Base-by-base conservation (phyloP, 1,140 invertebrate species). In the Venustaconcha ellipsiformis region DNA sequence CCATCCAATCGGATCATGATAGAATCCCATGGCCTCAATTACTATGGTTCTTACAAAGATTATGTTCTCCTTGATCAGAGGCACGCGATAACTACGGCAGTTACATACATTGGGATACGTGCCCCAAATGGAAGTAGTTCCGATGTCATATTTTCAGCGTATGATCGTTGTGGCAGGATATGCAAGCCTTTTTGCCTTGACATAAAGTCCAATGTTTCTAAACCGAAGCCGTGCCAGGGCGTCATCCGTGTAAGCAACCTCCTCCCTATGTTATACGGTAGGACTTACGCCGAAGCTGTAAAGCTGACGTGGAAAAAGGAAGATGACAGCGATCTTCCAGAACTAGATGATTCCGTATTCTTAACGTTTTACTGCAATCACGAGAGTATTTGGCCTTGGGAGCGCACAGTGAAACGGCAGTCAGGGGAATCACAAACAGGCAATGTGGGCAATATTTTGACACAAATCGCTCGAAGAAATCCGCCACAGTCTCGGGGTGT, bases 341-440 rank as follows among this genome's bases (percentile, higher is more conserved):
- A 68, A 57, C 12, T 59, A 23, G 37, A 56, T 14, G n/a, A 71
- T 48, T 66, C 62, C n/a, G 23, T 18, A 13, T 68, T 72, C 55
- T 63, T 77, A n/a, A 77, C 75, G n/a, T 77, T 77, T 72, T 77
- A 77, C 48, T 77, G 75, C 67, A 70, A 77, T 66, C 72, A 71
- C 60, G 72, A 70, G 8, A 70, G 69, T 17, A 59, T 68, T 1
- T 77, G 75, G 75, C 75, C 75, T 17, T 77, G 75, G 75, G 75
- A 77, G 30, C 12, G 48, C 6, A 48, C 37, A 48, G 37, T 48
- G 6, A 48, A 11, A 11, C 37, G 37, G 8, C 37, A 48, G 37
- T 48, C 1, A 48, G 37, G 37, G 8, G 37, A 48, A 48, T 48
- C 37, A 11, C 37, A 37, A 60, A 67, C 12, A 66, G 72, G n/a